These are phyloP conservation scores for Sprattus sprattus DNA, from an alignment of 2,113 vertebrate genomes.

Conservation along the genomic window DNA sequence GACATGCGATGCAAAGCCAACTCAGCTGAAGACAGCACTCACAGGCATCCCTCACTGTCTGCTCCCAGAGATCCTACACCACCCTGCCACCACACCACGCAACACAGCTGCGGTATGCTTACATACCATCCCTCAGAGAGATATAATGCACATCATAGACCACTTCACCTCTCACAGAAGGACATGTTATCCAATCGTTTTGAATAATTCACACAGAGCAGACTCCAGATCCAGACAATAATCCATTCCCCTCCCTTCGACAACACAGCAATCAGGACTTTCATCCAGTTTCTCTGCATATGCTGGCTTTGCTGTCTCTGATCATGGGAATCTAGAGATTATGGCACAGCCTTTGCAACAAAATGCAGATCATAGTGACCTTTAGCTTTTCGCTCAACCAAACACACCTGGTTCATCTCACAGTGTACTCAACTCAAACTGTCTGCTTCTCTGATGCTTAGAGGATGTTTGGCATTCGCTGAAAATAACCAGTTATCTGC, in stretches of 20 bases:
- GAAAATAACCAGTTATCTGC: not conserved
- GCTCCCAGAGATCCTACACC: not conserved
- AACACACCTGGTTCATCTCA: not conserved
- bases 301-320: not conserved
- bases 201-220: slow-evolving; percentile 5
- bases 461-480: not conserved
- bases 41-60: not conserved
- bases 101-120: not conserved
- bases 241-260: not conserved
- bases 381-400: not conserved
- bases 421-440: not conserved
- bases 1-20: slow-evolving; percentile 9
- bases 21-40: slow-evolving; percentile 1
- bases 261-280: not conserved
- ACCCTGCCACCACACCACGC: not conserved
- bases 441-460: not conserved
- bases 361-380: not conserved
- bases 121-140: not conserved
- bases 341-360: not conserved
- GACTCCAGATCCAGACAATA: not conserved
- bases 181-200: slow-evolving; percentile 14
- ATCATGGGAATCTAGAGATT: not conserved
- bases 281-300: not conserved
- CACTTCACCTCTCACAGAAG: not conserved
- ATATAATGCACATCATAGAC: not conserved